Evolutionary conservation across 2,113 vertebrate genomes (phyloP).

Genomic region (Tupaia tana): DNA sequence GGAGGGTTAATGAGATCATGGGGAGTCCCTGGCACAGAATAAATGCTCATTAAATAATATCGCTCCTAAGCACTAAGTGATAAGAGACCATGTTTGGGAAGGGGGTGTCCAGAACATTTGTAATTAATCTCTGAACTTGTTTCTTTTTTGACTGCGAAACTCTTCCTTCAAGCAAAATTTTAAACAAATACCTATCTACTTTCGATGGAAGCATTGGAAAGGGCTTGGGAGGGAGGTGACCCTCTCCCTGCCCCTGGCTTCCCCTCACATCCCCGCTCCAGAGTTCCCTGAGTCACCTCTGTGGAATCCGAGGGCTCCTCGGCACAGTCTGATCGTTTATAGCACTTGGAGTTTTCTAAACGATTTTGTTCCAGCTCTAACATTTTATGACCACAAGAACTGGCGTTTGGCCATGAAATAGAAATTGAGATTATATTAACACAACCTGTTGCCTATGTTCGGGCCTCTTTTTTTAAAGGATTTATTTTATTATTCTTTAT

Average conservation of each 20-base stretch:
- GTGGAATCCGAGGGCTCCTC: neutral
- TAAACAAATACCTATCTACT: neutral
- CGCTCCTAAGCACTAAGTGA: neutral
- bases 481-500: too few species aligned
- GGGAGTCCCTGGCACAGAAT: neutral
- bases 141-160: neutral
- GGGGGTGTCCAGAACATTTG: neutral
- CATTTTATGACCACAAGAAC: neutral
- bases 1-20: neutral
- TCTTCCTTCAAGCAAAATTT: neutral
- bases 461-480: neutral
- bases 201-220: too few species aligned
- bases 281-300: conserved; percentile 8
- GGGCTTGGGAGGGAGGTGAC: neutral
- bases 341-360: conserved; percentile 58
- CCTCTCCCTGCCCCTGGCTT: neutral
- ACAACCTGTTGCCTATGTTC: neutral
- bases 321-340: neutral
- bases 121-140: neutral
- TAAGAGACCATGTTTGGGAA: neutral
- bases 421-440: neutral
- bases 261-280: neutral
- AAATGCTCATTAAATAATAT: conserved; percentile 2
- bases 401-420: neutral
- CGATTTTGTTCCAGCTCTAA: conserved; percentile 20